Percentiles rank a stretch among this genome's conserved stretches.
Conservation (phyloP, 2,797 vertebrate species). For the Phalanger gymnotis region DNA sequence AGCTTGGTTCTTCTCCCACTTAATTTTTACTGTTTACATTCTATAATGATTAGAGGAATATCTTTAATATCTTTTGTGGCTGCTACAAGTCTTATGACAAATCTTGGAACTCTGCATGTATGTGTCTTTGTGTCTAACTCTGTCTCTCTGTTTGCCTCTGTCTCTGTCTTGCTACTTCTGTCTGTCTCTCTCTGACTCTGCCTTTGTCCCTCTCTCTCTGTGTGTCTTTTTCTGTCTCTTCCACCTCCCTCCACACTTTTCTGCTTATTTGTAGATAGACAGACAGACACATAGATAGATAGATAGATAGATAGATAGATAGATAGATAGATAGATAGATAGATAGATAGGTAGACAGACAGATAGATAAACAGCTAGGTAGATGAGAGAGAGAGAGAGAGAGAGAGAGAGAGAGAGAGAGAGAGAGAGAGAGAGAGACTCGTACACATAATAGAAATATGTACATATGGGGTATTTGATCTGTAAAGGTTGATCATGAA, state of each 20-base stretch:
- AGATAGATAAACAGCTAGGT: no score
- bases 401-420: no score
- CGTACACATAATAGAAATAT: not conserved
- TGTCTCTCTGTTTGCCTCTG: not conserved
- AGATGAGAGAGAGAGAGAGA: no score
- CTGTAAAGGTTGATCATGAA: not conserved
- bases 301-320: no score
- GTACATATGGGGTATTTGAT: not conserved
- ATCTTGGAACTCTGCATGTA: not conserved
- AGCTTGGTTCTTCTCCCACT: not conserved
- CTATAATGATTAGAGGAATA: conserved; percentile 1
- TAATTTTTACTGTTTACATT: not conserved
- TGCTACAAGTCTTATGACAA: not conserved
- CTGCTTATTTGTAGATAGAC: not conserved
- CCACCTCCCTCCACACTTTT: not conserved
- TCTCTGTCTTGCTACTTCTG: not conserved
- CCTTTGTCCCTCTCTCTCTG: not conserved
- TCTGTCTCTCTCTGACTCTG: not conserved
- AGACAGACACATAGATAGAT: no score
- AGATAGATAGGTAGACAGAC: no score
- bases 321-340: no score
- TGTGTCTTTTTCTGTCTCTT: not conserved
- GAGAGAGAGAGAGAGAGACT: not conserved
- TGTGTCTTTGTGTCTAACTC: not conserved
- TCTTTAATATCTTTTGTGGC: conserved; percentile 4